These are phyloP conservation scores for Frieseomelitta varia DNA, from an alignment of 1,140 invertebrate genomes.

Conservation along the genomic window DNA sequence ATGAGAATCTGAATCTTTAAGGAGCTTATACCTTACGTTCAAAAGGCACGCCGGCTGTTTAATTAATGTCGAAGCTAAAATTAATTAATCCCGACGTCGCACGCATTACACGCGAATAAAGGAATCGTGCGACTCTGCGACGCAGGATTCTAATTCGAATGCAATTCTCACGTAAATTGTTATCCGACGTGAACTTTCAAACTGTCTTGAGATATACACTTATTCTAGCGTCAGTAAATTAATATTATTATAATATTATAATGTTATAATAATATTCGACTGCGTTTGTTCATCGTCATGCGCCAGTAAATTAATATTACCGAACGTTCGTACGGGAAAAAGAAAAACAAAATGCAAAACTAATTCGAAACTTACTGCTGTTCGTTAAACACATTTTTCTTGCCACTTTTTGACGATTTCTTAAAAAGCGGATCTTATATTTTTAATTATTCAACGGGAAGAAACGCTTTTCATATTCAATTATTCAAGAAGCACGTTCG, in stretches of 20 bases:
- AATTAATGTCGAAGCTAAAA: background rate
- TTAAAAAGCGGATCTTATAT: too few relatives aligned
- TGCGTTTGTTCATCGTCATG: background rate
- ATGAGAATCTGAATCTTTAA: background rate
- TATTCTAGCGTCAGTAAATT: background rate
- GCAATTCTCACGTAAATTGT: background rate
- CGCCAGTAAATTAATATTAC: background rate
- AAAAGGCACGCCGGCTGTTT: background rate
- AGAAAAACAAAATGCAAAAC: background rate
- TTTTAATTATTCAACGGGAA: background rate
- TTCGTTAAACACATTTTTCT: too few relatives aligned
- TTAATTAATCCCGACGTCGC: background rate
- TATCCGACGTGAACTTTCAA: background rate
- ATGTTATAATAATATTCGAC: too few relatives aligned
- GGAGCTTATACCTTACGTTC: background rate
- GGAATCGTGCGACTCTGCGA: background rate
- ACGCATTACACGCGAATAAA: background rate
- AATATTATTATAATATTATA: too few relatives aligned
- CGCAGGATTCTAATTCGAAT: background rate
- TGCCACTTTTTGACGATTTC: too few relatives aligned
- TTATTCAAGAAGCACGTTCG: background rate
- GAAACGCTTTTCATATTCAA: background rate
- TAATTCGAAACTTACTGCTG: too few relatives aligned
- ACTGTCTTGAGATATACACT: background rate
- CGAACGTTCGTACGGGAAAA: background rate